Base-by-base conservation (phyloP, 1,140 invertebrate species). In the Lepidostoma basale region DNA sequence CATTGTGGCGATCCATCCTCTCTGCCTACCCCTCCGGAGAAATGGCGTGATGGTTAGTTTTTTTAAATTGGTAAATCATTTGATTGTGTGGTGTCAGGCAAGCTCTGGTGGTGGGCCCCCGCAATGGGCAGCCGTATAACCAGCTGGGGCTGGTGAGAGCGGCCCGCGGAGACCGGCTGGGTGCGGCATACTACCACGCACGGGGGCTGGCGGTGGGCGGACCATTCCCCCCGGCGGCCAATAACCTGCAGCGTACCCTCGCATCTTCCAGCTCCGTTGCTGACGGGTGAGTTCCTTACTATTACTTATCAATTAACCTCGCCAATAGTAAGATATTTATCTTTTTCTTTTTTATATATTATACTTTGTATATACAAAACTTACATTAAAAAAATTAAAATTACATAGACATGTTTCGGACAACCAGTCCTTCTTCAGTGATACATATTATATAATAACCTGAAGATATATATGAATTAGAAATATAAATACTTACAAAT, bases 61-160 rank as follows among this genome's bases (percentile, higher is more conserved):
- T 33, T 33, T 5, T 12, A 33, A 33, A 33, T 6, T 33, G 6
- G 12, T 12, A 33, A 33, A 33, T 12, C 5, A 33, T 5, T 33
- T 5, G 30, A 33, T 6, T 33, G 5, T 33, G 16, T 22, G 3
- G 45, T 49, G 25, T 49, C 36, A 88, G 90, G 73, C 92, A 94
- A 79, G 92, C 93, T 30, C 88, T 94, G 20, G 86, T 88, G 44
- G 81, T 94, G 16, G 91, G 91, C 22, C 91, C 92, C 56, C 89
- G 87, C 62, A 94, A 91, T 78, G 93, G 93, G 30, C 93, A 95
- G 76, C 92, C 93, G 0, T 95, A 95, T 77, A 95, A 95, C 80
- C 93, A 95, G 80, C 78, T 95, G 73, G 93, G 92, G 20, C 84
- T 95, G 36, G 78, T 95, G 40, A 89, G 92, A 77, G 90, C 91